Evolutionary conservation across 2,888 invertebrate genomes (phyloP).

Genomic region (Geophilus truncorum): DNA sequence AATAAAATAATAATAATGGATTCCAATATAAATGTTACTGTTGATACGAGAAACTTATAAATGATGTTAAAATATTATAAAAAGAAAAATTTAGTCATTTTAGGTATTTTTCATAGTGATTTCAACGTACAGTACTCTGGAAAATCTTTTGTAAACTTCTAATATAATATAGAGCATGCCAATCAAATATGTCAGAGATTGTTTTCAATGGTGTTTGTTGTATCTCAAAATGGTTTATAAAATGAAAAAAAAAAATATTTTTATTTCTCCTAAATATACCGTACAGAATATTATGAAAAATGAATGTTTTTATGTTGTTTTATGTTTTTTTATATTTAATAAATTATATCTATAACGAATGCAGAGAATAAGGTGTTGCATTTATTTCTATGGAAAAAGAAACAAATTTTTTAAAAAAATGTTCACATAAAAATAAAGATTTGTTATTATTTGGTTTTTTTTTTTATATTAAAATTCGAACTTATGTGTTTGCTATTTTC

Average conservation of each 20-base stretch:
- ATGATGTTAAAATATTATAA: background rate
- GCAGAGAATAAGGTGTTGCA: too few relatives aligned
- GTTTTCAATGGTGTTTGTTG: background rate
- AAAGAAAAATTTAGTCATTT: background rate
- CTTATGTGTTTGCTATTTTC: too few relatives aligned
- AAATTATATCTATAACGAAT: background rate
- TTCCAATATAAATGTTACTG: slow-evolving; percentile 8
- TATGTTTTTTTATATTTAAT: background rate
- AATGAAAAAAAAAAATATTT: background rate
- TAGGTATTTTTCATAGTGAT: background rate
- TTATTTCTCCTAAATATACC: background rate
- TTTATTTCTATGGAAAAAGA: too few relatives aligned
- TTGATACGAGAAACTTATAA: background rate
- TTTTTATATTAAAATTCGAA: too few relatives aligned
- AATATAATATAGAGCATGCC: slow-evolving; percentile 11
- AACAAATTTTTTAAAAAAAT: too few relatives aligned
- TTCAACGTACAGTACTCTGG: background rate
- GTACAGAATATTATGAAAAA: background rate
- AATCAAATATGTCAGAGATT: background rate
- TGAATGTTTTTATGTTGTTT: background rate
- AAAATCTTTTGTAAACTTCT: background rate
- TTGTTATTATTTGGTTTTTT: too few relatives aligned
- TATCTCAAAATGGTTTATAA: background rate
- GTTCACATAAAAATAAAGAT: too few relatives aligned
- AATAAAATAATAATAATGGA: background rate